These are phyloP conservation scores for Notothenia rossii DNA, from an alignment of 2,113 vertebrate species.

Conservation along the genomic window DNA sequence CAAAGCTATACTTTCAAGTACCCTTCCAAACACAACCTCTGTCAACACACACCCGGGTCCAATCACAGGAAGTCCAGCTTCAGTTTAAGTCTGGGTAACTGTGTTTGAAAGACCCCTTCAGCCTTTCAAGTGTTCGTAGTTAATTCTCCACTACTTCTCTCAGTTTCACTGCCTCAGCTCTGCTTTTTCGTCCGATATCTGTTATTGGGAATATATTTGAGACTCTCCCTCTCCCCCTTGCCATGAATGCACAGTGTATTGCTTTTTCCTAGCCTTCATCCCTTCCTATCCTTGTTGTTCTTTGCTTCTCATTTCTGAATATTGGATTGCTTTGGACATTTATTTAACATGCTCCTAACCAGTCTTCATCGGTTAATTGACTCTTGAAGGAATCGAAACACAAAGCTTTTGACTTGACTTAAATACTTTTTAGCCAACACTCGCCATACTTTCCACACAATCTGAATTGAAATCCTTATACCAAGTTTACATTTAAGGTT, in stretches of 20 bases:
- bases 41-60: neutral
- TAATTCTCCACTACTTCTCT: neutral
- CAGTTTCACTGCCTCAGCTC: neutral
- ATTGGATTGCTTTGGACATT: neutral
- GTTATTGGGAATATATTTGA: neutral
- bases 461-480: too few species aligned
- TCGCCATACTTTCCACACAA: too few species aligned
- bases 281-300: neutral
- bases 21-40: too few species aligned
- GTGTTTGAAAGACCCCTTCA: neutral
- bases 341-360: neutral
- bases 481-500: too few species aligned
- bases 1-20: too few species aligned
- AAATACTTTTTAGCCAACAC: too few species aligned
- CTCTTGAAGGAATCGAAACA: neutral
- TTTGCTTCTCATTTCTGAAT: neutral
- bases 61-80: neutral
- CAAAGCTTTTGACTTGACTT: neutral
- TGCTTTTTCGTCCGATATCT: slow-evolving; percentile 5
- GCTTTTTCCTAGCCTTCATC: neutral
- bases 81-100: neutral
- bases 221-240: neutral
- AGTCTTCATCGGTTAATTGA: neutral
- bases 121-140: neutral
- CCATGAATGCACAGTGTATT: neutral